Base-by-base conservation (phyloP, 2,113 vertebrate genomes). In the Pholis gunnellus region DNA sequence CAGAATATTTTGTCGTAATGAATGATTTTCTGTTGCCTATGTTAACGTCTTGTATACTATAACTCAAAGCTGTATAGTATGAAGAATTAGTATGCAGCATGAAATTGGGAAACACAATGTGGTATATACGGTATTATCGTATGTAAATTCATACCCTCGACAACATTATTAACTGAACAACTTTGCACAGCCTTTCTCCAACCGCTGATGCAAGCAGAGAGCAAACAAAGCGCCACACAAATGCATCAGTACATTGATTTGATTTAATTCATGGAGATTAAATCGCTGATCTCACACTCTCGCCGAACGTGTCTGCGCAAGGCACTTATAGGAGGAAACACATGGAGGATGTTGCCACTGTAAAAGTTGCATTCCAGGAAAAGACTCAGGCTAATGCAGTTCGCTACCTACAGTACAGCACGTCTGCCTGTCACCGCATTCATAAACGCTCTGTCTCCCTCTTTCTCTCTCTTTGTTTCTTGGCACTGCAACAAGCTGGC, bases 321-420 rank as follows among this genome's bases (percentile, higher is more conserved):
- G 67, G 54, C 60, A 36, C 22, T 46, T 52, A 0, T 52, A 0
- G 22, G 44, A 88, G 86, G 89, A 92, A 88, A 78, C 86, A 63
- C 83, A 75, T 60, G 78, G 75, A 91, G 86, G 84, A 90, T 82
- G 84, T 82, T 84, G 73, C 42, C 54, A 73, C 76, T 87, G 73
- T 78, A 85, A 44, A 80, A 72, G 69, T 14, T 78, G 75, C 79
- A 78, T 88, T 88, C 74, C 86, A 88, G 82, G 82, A 89, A 88
- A 84, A 72, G 65, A 69, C 76, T 67, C 56, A 2, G 22, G 38
- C 73, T 50, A 67, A 83, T 79, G 79, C 40, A 48, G n/a, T 80
- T 48, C 17, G 27, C 82, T 44, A 59, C 3, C 5, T 34, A 3
- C 31, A 34, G 31, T 34, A 22, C 48, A 68, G 57, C 25, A 5